Evolutionary conservation across 2,888 invertebrate genomes (phyloP).

Genomic region (Dicranocentrus wangi): DNA sequence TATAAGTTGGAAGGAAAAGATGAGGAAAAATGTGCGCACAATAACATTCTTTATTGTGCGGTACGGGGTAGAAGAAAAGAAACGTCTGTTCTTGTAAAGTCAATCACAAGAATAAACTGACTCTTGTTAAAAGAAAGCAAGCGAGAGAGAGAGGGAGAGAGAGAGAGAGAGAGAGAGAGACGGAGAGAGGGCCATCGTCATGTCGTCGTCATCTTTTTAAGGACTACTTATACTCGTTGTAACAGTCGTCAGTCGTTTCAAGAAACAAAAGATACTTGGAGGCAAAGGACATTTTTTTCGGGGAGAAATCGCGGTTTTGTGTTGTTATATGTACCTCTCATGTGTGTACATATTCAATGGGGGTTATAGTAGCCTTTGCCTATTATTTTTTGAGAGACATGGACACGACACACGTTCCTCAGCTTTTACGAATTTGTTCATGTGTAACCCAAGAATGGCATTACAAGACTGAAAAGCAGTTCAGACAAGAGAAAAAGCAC

Average conservation of each 20-base stretch:
- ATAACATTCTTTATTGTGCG: constrained; percentile 5
- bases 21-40: background rate
- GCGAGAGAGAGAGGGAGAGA: background rate
- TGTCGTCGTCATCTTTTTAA: constrained; percentile 17
- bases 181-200: constrained; percentile 10
- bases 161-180: too few relatives aligned
- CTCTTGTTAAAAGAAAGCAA: background rate
- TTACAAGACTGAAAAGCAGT: background rate
- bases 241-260: constrained; percentile 5
- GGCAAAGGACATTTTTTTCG: background rate
- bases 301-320: background rate
- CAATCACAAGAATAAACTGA: constrained; percentile 17
- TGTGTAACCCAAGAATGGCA: constrained; percentile 5
- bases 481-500: constrained; percentile 5
- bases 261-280: constrained; percentile 17
- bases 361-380: background rate
- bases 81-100: constrained; percentile 19
- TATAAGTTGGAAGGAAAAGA: background rate
- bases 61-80: constrained; percentile 5
- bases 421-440: constrained; percentile 8
- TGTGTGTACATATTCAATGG: background rate
- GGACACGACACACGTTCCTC: background rate
- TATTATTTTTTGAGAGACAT: background rate
- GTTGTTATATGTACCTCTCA: background rate
- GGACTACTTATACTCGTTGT: background rate